phyloP scores from a whole-genome alignment of 2,888 invertebrate species.

The Dryobotodes eremita region DNA sequence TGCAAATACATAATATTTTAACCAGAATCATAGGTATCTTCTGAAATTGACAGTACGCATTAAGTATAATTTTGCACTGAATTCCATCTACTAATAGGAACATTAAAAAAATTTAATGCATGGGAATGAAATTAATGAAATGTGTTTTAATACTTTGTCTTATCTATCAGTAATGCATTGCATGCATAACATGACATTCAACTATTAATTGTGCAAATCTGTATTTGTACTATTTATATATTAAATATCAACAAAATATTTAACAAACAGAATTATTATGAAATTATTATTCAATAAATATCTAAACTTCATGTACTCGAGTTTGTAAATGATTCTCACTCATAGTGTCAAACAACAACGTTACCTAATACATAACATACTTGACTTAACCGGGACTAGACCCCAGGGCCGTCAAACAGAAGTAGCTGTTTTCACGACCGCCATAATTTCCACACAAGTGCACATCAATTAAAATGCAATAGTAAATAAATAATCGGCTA shows the following conservation, averaged over 20 bases:
- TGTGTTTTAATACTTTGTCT: constrained; percentile 20
- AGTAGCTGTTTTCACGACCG: constrained; percentile 14
- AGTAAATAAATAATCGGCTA: constrained; percentile 63
- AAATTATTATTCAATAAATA: constrained; percentile 43
- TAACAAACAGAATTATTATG: constrained; percentile 20
- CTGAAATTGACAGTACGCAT: constrained; percentile 21
- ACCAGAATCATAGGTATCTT: constrained; percentile 7
- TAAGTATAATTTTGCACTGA: constrained; percentile 24
- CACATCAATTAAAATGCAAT: constrained; percentile 61
- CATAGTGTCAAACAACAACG: constrained; percentile 39
- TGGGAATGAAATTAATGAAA: constrained; percentile 33
- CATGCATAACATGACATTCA: constrained; percentile 19
- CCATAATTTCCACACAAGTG: constrained; percentile 38
- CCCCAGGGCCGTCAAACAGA: constrained; percentile 24
- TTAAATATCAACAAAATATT: constrained; percentile 40
- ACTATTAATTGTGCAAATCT: constrained; percentile 51
- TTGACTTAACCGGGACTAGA: constrained; percentile 34
- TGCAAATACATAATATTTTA: constrained; percentile 24
- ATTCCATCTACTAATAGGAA: constrained; percentile 50
- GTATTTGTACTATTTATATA: constrained; percentile 52
- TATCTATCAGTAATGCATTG: constrained; percentile 27
- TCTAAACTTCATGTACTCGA: constrained; percentile 43
- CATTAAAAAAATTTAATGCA: constrained; percentile 44
- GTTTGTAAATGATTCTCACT: constrained; percentile 57
- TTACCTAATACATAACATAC: constrained; percentile 34